A percentile compares a stretch with the other conserved stretches of the same genome.
phyloP scores from a whole-genome alignment of 1,140 invertebrate species.

The Leptopilina boulardi region DNA sequence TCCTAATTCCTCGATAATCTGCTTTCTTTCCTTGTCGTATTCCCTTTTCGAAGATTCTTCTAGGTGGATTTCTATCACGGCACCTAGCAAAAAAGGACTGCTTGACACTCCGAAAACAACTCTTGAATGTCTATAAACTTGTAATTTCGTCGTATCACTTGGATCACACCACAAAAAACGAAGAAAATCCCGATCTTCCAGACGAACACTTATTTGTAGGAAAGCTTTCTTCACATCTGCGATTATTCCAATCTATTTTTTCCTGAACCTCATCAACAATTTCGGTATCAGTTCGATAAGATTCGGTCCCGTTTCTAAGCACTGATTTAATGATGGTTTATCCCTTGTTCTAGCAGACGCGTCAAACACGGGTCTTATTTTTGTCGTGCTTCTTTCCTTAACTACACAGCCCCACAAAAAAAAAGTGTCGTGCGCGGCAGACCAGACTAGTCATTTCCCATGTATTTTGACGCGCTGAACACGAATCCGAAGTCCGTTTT shows the following conservation, averaged over 20 bases:
- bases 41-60: neutral
- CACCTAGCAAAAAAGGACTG: conserved; percentile 62
- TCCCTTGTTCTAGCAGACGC: conserved; percentile 32
- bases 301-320: conserved; percentile 58
- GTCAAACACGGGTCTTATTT: conserved; percentile 41
- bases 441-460: no score
- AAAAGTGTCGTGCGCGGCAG: no score
- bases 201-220: conserved; percentile 61
- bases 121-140: conserved; percentile 46
- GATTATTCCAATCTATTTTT: conserved; percentile 61
- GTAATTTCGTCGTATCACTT: conserved; percentile 39
- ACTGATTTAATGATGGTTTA: conserved; percentile 47
- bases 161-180: conserved; percentile 61
- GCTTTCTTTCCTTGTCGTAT: neutral
- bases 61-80: conserved; percentile 28
- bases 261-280: conserved; percentile 65
- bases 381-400: conserved; percentile 45
- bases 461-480: no score
- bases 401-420: no score
- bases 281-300: conserved; percentile 66
- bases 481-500: no score
- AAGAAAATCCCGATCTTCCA: conserved; percentile 60
- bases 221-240: conserved; percentile 72
- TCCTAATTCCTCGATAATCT: neutral
- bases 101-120: conserved; percentile 55